These are phyloP conservation scores for Epizoanthus stellaris DNA, from an alignment of 92 coral and sea anemone species.

Conservation along the genomic window DNA sequence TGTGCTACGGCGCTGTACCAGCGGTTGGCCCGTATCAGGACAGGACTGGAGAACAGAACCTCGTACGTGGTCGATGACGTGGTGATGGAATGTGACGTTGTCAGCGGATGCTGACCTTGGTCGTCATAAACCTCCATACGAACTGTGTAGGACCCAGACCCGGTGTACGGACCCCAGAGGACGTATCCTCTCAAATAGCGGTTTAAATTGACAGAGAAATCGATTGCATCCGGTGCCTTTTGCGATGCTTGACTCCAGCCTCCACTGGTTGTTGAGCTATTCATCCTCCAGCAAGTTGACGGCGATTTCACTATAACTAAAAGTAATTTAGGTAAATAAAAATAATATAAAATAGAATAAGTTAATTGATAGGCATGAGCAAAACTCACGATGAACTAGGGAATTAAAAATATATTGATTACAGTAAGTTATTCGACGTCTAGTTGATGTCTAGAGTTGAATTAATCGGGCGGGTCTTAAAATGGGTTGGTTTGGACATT, in stretches of 20 bases:
- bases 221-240: background rate
- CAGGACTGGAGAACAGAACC: slow-evolving; percentile 4
- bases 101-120: background rate
- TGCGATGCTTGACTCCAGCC: background rate
- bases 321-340: no score
- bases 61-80: background rate
- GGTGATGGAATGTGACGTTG: background rate
- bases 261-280: background rate
- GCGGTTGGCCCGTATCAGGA: background rate
- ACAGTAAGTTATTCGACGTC: no score
- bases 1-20: slow-evolving; percentile 13
- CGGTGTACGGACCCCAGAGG: background rate
- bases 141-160: background rate
- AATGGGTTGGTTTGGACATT: no score
- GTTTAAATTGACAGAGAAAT: background rate
- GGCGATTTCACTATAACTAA: background rate
- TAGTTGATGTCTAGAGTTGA: no score
- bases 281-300: background rate
- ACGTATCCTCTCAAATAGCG: background rate
- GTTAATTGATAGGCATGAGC: no score
- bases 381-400: no score
- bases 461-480: no score
- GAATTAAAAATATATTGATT: no score
- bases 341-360: no score
- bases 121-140: slow-evolving; percentile 13